These are phyloP conservation scores for Phylloscopus whistleri DNA, from an alignment of 2,113 vertebrate species.

Conservation along the genomic window DNA sequence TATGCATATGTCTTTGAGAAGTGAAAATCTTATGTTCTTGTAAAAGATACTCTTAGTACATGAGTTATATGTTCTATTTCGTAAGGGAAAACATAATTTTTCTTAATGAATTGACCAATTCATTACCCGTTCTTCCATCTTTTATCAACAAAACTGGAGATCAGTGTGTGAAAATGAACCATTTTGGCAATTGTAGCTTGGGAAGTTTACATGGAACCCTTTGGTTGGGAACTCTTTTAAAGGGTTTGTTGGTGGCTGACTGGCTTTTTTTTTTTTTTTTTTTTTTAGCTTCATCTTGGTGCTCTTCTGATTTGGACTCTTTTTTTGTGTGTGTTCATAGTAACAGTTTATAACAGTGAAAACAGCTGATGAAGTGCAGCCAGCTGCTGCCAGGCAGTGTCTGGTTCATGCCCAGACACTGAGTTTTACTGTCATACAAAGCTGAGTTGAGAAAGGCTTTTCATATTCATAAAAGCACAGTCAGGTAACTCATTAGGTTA, in stretches of 20 bases:
- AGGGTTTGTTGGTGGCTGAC: neutral
- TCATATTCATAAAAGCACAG: neutral
- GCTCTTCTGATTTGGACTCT: neutral
- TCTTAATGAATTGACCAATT: neutral
- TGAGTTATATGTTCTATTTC: neutral
- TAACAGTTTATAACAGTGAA: neutral
- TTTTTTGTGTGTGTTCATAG: neutral
- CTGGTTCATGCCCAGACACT: neutral
- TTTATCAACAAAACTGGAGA: neutral
- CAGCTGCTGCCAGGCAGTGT: neutral
- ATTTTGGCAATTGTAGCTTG: neutral
- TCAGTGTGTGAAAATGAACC: neutral
- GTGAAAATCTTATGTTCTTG: neutral
- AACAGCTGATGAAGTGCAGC: neutral
- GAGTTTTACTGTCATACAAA: neutral
- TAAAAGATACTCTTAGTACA: neutral
- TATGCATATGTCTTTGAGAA: rapidly evolving
- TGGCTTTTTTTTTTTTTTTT: neutral
- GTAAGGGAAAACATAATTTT: neutral
- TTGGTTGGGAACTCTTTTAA: neutral
- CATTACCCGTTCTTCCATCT: rapidly evolving
- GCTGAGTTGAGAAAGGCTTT: neutral
- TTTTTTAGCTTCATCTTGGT: neutral
- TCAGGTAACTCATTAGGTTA: neutral
- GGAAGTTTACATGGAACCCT: neutral